Base-by-base conservation (phyloP, 2,888 invertebrate genomes). In the Imbricaverruca yamaguchii region DNA sequence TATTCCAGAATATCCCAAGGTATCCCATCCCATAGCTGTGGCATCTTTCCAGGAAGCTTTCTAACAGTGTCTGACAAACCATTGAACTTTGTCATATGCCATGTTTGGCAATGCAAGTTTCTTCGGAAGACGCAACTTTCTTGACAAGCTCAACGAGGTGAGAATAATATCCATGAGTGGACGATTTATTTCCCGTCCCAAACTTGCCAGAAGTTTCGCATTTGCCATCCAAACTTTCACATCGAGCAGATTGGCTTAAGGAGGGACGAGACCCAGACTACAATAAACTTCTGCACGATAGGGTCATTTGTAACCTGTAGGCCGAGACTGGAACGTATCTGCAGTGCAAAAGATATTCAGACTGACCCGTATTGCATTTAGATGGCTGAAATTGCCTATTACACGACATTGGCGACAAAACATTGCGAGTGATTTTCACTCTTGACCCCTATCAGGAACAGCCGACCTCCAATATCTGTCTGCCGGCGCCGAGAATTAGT, bases 221-320 rank as follows among this genome's bases (percentile, higher is more conserved):
- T 25, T 67, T 25, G 67, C n/a, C 25, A 11, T n/a, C 7, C 25
- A 67, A 67, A 67, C 25, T 67, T 67, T 23, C 11, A n/a, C 67
- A n/a, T 67, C 67, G 67, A n/a, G n/a, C 67, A 67, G 67, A 67
- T 67, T 67, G 67, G 67, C 67, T 67, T 67, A 67, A 23, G 25
- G 67, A 13, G 67, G 67, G 25, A 67, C 67, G 67, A 67, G 67
- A 67, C 25, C 13, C 25, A 39, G 25, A 25, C 67, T 67, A 67
- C 67, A 67, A 67, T 67, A 67, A 67, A 67, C 67, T 67, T 67
- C 67, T 67, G 67, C 67, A 25, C 23, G 67, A 67, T 67, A 25
- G 67, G n/a, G n/a, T 25, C 25, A 67, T 67, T 67, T 67, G 67
- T 67, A 67, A 25, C 67, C 67, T 12, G 67, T 2, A 67, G 67